Evolutionary conservation across 1,140 invertebrate species (phyloP).

Genomic region (Caenorhabditis remanei): DNA sequence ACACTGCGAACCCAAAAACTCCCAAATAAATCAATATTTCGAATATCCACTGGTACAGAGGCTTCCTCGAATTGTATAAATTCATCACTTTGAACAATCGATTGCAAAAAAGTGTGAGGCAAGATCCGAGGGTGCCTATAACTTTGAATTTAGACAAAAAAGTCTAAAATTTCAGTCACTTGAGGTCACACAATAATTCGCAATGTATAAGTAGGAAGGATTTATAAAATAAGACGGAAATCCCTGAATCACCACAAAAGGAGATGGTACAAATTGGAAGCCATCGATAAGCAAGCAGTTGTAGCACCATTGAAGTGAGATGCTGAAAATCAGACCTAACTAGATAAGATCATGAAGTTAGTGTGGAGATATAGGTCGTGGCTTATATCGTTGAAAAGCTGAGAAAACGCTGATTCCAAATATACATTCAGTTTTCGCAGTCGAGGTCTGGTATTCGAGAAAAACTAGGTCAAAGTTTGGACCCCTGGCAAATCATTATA

Average conservation of each 20-base stretch:
- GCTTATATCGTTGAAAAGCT: background rate
- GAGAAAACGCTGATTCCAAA: background rate
- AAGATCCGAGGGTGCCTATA: background rate
- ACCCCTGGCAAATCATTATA: too few relatives aligned
- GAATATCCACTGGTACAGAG: background rate
- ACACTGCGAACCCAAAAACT: slow-evolving; percentile 1
- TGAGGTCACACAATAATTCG: background rate
- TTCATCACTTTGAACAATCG: slow-evolving; percentile 12
- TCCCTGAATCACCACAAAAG: background rate
- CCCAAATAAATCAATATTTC: background rate
- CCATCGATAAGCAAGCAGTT: background rate
- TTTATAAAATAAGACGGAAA: background rate
- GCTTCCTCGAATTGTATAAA: background rate
- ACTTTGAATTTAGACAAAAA: background rate
- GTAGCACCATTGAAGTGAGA: background rate
- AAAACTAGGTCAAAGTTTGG: too few relatives aligned
- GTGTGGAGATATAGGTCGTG: background rate
- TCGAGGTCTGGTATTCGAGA: too few relatives aligned
- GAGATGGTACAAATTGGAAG: slow-evolving; percentile 4
- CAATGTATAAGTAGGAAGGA: background rate
- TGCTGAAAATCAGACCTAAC: background rate
- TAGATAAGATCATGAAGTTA: too few relatives aligned
- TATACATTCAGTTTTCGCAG: too few relatives aligned
- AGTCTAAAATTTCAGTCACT: background rate
- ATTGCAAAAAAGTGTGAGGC: background rate